phyloP scores from a whole-genome alignment of 1,140 invertebrate species.

The Megalonaias nervosa region DNA sequence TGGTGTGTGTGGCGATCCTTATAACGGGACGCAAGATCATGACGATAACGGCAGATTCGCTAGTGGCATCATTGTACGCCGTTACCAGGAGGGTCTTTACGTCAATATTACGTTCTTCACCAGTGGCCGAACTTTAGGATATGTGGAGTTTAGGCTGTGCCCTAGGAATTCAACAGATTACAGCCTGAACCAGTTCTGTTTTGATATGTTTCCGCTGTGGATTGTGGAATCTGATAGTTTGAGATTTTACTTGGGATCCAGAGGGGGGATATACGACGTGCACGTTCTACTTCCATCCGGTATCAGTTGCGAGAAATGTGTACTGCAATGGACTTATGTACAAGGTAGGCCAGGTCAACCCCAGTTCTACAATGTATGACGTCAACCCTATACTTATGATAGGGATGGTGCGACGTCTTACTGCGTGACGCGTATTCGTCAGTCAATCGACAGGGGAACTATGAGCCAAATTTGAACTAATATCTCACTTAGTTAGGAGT shows the following conservation, averaged over 20 bases:
- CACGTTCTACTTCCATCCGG: conserved; percentile 77
- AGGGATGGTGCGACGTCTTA: too few relatives aligned
- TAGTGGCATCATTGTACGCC: conserved; percentile 66
- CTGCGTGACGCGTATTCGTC: too few relatives aligned
- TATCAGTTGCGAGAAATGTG: conserved; percentile 89
- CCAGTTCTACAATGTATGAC: too few relatives aligned
- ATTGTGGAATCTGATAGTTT: conserved; percentile 34
- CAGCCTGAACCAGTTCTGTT: conserved; percentile 57
- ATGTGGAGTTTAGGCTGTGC: conserved; percentile 64
- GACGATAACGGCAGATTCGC: conserved; percentile 71
- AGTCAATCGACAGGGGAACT: too few relatives aligned
- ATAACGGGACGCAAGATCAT: conserved; percentile 64
- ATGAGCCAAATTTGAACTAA: too few relatives aligned
- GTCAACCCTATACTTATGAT: too few relatives aligned
- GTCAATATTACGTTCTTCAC: conserved; percentile 34
- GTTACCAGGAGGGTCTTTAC: conserved; percentile 63
- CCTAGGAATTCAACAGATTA: conserved; percentile 74
- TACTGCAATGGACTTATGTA: conserved; percentile 92
- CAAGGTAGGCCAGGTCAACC: conserved; percentile 75
- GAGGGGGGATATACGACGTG: conserved; percentile 32
- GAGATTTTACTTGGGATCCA: conserved; percentile 34
- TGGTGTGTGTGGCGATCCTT: conserved; percentile 68
- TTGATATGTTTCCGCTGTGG: conserved; percentile 50
- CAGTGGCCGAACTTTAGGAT: conserved; percentile 32
- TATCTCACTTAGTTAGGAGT: too few relatives aligned